Evolutionary conservation across 2,888 invertebrate species (phyloP), one percentile per base, ranked within the genome.

Genomic region (Aporophyla lueneburgensis): DNA sequence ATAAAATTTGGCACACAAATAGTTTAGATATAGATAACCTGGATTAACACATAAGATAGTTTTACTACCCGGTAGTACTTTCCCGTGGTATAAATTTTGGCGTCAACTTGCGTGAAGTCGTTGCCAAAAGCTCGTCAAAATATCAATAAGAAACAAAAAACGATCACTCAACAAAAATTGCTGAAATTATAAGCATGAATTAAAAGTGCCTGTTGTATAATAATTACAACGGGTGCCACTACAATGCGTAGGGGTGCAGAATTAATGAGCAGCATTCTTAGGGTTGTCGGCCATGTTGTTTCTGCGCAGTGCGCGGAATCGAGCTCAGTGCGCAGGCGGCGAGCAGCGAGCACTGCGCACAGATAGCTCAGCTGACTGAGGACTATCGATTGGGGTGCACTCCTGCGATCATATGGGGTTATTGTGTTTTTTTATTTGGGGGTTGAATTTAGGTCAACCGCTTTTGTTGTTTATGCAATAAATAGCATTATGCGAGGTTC

Each of bases 271-370:
- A 91, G 87, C 81, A 74, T 78, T 80, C 87, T 86, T 90, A 90
- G 93, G 92, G 93, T 91, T 86, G 90, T 78, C 78, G 82, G 88
- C 88, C 86, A 86, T 81, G 71, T 84, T 87, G 76, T 70, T 91
- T 90, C 88, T 93, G 94, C 94, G 94, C 94, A 90, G 86, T 88
- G 87, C 76, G 84, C 80, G 65, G 74, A 83, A 90, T 90, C 90
- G 83, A 78, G 85, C 82, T 77, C 87, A 89, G 83, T 93, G 94
- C 94, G 94, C 94, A 94, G 87, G 92, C 91, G 91, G 89, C 91
- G 88, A 93, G 93, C 90, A 87, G 78, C 78, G 53, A 85, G 54
- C 85, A 83, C 80, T 85, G 88, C 88, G 84, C 81, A 87, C 84
- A 74, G 78, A 86, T 91, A 91, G 90, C 90, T 92, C 90, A 88